Percentiles rank a stretch among this genome's conserved stretches.
These are phyloP conservation scores for Aricia agestis DNA, from an alignment of 1,140 invertebrate species.

Conservation along the genomic window DNA sequence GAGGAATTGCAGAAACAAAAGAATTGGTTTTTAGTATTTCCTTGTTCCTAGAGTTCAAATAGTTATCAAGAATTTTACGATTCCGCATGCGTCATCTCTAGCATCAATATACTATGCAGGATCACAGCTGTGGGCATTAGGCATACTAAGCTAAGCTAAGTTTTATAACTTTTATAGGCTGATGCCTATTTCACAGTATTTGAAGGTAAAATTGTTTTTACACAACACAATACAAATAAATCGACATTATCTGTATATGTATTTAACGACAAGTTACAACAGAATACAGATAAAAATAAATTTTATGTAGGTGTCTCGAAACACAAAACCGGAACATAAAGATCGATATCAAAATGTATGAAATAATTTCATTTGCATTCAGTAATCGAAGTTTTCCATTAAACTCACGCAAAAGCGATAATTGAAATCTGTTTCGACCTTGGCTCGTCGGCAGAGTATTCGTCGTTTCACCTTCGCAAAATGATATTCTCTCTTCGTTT, in stretches of 20 bases:
- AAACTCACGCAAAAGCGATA: neutral
- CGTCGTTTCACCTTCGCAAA: slow-evolving; percentile 4
- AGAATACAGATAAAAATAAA: too few relatives aligned
- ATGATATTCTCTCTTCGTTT: neutral
- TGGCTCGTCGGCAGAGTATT: neutral
- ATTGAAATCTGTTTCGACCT: neutral
- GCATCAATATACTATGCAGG: neutral
- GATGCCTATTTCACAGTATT: too few relatives aligned
- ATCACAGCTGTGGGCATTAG: too few relatives aligned
- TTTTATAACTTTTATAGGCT: too few relatives aligned
- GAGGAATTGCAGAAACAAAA: too few relatives aligned
- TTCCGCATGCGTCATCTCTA: neutral
- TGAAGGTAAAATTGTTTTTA: too few relatives aligned
- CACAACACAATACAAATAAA: too few relatives aligned
- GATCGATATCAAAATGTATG: neutral
- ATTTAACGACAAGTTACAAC: too few relatives aligned
- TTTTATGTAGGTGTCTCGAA: neutral
- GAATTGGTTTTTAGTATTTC: neutral
- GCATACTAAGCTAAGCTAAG: too few relatives aligned
- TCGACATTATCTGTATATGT: too few relatives aligned
- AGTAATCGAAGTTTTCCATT: neutral
- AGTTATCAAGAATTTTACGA: neutral
- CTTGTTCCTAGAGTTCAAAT: neutral
- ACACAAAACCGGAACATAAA: neutral
- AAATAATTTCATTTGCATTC: slow-evolving; percentile 8